Evolutionary conservation across 2,797 vertebrate species (phyloP).

Genomic region (Anabas testudineus): DNA sequence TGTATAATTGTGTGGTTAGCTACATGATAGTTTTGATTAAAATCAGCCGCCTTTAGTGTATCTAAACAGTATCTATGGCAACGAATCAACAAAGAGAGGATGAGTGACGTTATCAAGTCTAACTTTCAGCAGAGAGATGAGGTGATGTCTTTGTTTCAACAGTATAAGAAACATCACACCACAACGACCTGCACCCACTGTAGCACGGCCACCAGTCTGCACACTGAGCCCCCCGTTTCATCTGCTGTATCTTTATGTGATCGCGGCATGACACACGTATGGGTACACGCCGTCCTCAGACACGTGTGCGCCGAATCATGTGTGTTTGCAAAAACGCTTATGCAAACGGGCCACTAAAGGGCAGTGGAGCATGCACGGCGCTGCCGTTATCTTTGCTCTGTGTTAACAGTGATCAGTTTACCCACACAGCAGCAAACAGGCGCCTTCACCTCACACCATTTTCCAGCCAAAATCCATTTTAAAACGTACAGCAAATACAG

Average conservation of each 20-base stretch:
- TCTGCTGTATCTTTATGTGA: conserved; percentile 34
- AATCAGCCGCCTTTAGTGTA: conserved; percentile 18
- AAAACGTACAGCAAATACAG: conserved; percentile 47
- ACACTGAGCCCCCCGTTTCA: conserved; percentile 19
- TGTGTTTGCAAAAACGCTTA: conserved; percentile 34
- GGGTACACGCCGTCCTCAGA: conserved; percentile 2
- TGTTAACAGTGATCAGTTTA: conserved; percentile 46
- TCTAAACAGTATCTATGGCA: conserved; percentile 42
- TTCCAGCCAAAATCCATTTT: conserved; percentile 25
- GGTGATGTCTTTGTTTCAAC: conserved; percentile 6
- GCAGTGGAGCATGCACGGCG: conserved; percentile 19
- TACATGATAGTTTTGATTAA: conserved; percentile 24
- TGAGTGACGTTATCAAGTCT: conserved; percentile 10
- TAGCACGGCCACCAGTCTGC: not conserved
- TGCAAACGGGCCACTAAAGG: conserved; percentile 50
- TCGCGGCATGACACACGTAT: conserved; percentile 26
- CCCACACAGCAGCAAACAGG: conserved; percentile 36
- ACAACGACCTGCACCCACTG: conserved; percentile 23
- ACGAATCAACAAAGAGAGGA: conserved; percentile 43
- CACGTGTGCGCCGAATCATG: conserved; percentile 43
- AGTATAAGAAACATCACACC: conserved; percentile 8
- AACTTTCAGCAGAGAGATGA: conserved; percentile 15
- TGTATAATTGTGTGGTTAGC: conserved; percentile 50
- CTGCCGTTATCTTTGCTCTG: conserved; percentile 41
- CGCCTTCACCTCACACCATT: conserved; percentile 33